phyloP scores from a whole-genome alignment of 1,140 invertebrate species.

The Melanaphis sacchari region DNA sequence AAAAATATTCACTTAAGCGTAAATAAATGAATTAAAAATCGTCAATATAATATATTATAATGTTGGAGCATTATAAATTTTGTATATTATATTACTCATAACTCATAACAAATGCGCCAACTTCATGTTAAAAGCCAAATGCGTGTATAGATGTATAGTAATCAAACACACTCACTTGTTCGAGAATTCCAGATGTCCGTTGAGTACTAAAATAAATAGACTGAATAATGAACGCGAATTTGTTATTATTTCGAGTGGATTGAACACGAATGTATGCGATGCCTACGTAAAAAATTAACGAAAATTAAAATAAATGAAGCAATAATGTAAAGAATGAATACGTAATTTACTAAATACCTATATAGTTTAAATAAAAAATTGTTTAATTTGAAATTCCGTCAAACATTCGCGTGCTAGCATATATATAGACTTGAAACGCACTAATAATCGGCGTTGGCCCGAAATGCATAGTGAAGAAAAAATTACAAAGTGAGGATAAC shows the following conservation, averaged over 20 bases:
- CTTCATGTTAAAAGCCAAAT: neutral
- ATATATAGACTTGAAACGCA: neutral
- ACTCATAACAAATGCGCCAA: neutral
- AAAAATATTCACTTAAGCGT: neutral
- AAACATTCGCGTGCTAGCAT: neutral
- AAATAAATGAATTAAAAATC: neutral
- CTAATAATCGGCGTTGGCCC: neutral
- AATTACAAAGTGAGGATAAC: neutral
- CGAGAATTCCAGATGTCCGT: neutral
- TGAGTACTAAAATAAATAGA: slow-evolving; percentile 22
- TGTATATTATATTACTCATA: neutral
- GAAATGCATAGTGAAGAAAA: neutral
- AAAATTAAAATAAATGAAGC: neutral
- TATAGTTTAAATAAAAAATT: neutral
- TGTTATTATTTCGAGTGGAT: slow-evolving; percentile 28
- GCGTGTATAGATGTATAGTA: neutral
- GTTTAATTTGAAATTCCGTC: neutral
- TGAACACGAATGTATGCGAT: neutral
- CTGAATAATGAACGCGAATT: neutral
- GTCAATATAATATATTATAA: neutral
- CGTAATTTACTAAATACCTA: neutral
- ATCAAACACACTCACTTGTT: neutral
- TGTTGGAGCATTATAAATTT: neutral
- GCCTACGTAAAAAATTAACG: neutral
- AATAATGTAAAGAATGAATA: neutral